A percentile compares a stretch with the other conserved stretches of the same genome.
These are phyloP conservation scores for Phalera bucephala DNA, from an alignment of 2,888 invertebrate genomes.

Conservation along the genomic window DNA sequence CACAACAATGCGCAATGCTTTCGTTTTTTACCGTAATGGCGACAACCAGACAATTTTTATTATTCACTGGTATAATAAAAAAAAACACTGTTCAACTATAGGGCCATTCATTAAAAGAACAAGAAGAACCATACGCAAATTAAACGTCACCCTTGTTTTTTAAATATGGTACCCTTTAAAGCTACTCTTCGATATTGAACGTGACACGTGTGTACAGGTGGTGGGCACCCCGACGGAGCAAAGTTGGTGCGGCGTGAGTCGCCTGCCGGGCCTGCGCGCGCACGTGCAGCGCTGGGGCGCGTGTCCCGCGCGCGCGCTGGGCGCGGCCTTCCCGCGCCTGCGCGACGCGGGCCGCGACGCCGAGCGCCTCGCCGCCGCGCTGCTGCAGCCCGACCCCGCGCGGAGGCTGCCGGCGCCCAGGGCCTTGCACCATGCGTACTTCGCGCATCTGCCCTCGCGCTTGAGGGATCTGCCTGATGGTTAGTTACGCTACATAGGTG, in stretches of 20 bases:
- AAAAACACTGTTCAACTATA: too few species aligned
- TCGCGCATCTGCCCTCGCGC: conserved; percentile 94
- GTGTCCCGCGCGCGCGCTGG: conserved; percentile 90
- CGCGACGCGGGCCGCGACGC: conserved; percentile 94
- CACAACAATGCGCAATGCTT: too few species aligned
- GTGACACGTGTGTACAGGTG: conserved; percentile 83
- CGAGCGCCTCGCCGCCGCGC: conserved; percentile 92
- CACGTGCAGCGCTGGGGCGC: conserved; percentile 84
- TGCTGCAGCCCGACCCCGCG: conserved; percentile 94
- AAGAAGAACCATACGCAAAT: too few species aligned
- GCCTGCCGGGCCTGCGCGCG: conserved; percentile 92
- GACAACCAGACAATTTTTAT: too few species aligned
- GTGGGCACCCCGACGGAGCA: conserved; percentile 97
- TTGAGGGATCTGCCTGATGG: conserved; percentile 96
- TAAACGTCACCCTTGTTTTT: too few species aligned
- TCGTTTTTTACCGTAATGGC: too few species aligned
- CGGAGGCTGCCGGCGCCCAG: conserved; percentile 93
- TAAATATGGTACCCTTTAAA: too few species aligned
- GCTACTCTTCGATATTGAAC: too few species aligned
- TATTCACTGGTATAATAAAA: too few species aligned
- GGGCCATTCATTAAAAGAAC: too few species aligned
- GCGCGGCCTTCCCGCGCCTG: conserved; percentile 94
- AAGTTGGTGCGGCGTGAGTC: conserved; percentile 95
- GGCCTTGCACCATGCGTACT: conserved; percentile 95
- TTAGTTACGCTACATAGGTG: too few species aligned